Percentiles rank a stretch among this genome's conserved stretches.
Evolutionary conservation across 2,797 vertebrate species (phyloP).

Genomic region (Orestias chungarensis): DNA sequence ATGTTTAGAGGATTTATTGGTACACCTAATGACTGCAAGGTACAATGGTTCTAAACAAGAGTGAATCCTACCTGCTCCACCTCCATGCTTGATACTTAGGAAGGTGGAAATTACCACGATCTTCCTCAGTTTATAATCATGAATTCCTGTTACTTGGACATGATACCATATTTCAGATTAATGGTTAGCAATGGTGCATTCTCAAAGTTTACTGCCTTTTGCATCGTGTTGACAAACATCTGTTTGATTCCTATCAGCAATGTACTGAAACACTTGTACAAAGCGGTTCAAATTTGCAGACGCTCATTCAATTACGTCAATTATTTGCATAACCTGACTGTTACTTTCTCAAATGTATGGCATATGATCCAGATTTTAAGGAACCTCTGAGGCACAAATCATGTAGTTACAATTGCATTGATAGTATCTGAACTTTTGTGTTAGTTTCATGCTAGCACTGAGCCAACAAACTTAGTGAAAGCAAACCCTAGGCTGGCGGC

Average conservation of each 20-base stretch:
- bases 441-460: neutral
- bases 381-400: neutral
- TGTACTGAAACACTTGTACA: neutral
- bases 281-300: neutral
- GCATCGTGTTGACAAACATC: neutral
- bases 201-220: neutral
- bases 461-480: neutral
- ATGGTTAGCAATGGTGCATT: neutral
- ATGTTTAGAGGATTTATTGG: neutral
- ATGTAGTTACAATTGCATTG: neutral
- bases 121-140: neutral
- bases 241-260: neutral
- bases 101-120: neutral
- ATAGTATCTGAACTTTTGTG: neutral
- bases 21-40: neutral
- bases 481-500: constrained; percentile 3
- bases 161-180: neutral
- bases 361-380: neutral
- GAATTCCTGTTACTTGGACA: neutral
- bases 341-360: neutral
- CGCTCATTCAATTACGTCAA: no score
- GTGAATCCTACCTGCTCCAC: neutral
- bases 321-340: neutral
- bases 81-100: neutral
- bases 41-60: neutral